phyloP scores from a whole-genome alignment of 2,797 vertebrate species.

The Coreius guichenoti region DNA sequence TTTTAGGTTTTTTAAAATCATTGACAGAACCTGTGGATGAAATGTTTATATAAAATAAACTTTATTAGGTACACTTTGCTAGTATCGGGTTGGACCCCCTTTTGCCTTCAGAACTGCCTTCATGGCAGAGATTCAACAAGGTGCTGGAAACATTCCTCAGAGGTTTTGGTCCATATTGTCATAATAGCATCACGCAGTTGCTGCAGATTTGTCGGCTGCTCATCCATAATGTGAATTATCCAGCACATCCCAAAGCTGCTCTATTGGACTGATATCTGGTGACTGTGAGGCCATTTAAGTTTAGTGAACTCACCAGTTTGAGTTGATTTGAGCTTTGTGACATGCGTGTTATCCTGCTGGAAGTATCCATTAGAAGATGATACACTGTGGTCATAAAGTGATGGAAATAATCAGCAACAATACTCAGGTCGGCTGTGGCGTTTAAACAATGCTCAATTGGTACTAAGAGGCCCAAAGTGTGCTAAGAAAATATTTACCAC shows the following conservation, averaged over 20 bases:
- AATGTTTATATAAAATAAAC: neutral
- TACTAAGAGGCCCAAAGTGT: no score
- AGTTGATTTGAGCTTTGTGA: neutral
- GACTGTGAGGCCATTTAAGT: neutral
- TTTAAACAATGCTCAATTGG: no score
- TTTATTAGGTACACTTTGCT: neutral
- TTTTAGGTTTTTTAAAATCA: neutral
- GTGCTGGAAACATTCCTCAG: neutral
- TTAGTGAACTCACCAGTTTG: neutral
- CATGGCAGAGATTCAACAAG: neutral
- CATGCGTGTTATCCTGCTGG: slow-evolving; percentile 55
- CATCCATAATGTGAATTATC: no score
- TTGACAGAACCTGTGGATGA: neutral
- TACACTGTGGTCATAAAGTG: no score
- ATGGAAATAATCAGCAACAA: neutral
- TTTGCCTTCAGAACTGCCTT: neutral
- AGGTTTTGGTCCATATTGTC: neutral
- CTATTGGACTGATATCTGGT: no score
- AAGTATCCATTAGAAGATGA: slow-evolving; percentile 57
- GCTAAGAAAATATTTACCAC: no score
- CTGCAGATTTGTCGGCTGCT: no score
- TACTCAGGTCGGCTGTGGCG: no score
- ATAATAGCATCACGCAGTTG: neutral
- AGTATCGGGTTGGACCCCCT: neutral
- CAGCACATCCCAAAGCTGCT: no score